phyloP scores from a whole-genome alignment of 2,888 invertebrate genomes.

The Dioctria linearis region DNA sequence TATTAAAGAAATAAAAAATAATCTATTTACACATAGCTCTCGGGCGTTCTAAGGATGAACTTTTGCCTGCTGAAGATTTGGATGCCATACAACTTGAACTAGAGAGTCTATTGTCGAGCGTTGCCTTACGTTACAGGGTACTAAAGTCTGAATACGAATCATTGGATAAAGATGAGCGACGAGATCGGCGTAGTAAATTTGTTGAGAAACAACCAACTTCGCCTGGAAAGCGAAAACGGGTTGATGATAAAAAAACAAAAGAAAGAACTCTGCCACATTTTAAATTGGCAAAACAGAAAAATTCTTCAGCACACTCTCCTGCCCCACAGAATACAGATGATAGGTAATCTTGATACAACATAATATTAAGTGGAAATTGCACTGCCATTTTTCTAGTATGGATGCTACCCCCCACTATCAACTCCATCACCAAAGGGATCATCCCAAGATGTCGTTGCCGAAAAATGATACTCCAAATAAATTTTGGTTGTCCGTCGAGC shows the following conservation, averaged over 20 bases:
- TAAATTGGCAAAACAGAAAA: slow-evolving; percentile 76
- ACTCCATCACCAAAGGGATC: slow-evolving; percentile 73
- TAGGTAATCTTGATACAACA: slow-evolving; percentile 66
- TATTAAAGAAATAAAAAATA: not conserved
- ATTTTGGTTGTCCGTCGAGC: slow-evolving; percentile 96
- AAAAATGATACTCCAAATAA: slow-evolving; percentile 95
- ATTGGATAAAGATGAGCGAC: slow-evolving; percentile 76
- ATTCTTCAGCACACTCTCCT: slow-evolving; percentile 70
- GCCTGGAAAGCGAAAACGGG: slow-evolving; percentile 67
- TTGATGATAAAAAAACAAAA: slow-evolving; percentile 74
- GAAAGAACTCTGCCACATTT: slow-evolving; percentile 74
- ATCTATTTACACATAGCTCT: slow-evolving; percentile 70
- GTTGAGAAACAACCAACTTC: slow-evolving; percentile 59
- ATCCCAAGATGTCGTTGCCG: slow-evolving; percentile 80
- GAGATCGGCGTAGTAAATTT: slow-evolving; percentile 61
- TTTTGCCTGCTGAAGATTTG: slow-evolving; percentile 89
- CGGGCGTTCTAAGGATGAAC: slow-evolving; percentile 80
- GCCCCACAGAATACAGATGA: slow-evolving; percentile 71
- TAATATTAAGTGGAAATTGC: slow-evolving; percentile 59
- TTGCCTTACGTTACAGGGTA: slow-evolving; percentile 83
- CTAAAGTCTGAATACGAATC: slow-evolving; percentile 84
- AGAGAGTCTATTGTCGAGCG: slow-evolving; percentile 87
- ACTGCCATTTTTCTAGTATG: slow-evolving; percentile 40
- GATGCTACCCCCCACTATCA: slow-evolving; percentile 45
- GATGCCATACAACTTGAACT: slow-evolving; percentile 90